Percentiles rank a stretch among this genome's conserved stretches.
Conservation (phyloP, 2,797 vertebrate species). For the Taeniopygia guttata region DNA sequence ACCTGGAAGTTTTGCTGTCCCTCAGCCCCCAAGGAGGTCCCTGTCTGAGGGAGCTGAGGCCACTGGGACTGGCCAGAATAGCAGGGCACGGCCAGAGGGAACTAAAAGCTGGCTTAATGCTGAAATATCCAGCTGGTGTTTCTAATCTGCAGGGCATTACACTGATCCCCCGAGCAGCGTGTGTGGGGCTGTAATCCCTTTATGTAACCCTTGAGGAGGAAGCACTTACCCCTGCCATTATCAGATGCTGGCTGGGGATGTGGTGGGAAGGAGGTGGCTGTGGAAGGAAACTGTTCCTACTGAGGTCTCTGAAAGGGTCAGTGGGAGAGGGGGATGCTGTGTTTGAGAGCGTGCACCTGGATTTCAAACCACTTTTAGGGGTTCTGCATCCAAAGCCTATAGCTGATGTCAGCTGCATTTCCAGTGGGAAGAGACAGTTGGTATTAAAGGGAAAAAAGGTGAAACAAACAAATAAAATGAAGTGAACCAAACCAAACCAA, state of each 20-base stretch:
- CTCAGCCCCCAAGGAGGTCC: neutral
- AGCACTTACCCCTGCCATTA: fast-evolving
- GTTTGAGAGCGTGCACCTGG: fast-evolving
- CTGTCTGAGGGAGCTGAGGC: neutral
- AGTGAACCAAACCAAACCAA: neutral
- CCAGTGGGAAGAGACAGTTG: neutral
- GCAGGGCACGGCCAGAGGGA: neutral
- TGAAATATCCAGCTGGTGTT: neutral
- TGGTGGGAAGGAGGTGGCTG: neutral
- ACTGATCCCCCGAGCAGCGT: neutral
- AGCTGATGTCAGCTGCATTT: neutral
- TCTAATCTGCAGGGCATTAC: neutral
- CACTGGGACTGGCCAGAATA: neutral
- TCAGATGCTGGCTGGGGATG: fast-evolving
- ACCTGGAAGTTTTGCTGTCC: neutral
- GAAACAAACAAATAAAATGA: neutral
- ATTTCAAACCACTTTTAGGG: neutral
- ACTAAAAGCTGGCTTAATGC: neutral
- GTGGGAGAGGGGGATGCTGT: neutral
- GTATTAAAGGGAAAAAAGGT: neutral
- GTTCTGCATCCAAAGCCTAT: neutral
- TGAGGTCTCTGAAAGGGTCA: neutral
- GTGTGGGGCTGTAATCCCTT: neutral
- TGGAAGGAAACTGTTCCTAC: fast-evolving
- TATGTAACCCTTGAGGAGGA: neutral